A percentile compares a stretch with the other conserved stretches of the same genome.
phyloP scores from a whole-genome alignment of 2,797 vertebrate species.

The Xenentodon cancila region DNA sequence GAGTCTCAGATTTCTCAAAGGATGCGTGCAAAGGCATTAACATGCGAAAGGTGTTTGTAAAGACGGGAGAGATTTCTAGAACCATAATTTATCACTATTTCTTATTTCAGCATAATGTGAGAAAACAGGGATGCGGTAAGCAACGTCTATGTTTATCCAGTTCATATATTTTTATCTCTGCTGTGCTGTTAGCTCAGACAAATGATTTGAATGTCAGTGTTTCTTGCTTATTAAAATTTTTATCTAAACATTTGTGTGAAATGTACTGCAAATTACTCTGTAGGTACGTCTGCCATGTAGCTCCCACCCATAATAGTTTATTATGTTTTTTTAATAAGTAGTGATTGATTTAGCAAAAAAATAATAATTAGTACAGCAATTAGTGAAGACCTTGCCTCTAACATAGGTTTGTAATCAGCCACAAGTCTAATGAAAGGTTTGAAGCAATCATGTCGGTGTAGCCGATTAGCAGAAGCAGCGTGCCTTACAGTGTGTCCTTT shows the following conservation, averaged over 20 bases:
- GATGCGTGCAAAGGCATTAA: conserved; percentile 6
- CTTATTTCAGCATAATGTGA: conserved; percentile 18
- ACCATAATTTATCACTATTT: conserved; percentile 7
- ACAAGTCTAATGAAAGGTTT: conserved; percentile 52
- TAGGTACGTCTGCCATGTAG: conserved; percentile 8
- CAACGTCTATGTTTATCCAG: conserved; percentile 6
- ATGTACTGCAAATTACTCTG: conserved; percentile 9
- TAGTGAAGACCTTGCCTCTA: conserved; percentile 40
- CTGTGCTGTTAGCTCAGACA: neutral
- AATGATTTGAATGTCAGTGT: conserved; percentile 19
- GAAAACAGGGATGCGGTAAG: conserved; percentile 13
- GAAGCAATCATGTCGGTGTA: conserved; percentile 56
- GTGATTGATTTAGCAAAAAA: conserved; percentile 47
- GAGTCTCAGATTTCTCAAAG: conserved; percentile 9
- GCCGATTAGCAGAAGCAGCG: conserved; percentile 65
- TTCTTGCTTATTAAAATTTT: conserved; percentile 22
- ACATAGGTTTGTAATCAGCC: conserved; percentile 54
- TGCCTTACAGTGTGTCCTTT: conserved; percentile 69
- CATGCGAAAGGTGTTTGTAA: conserved; percentile 15
- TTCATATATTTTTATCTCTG: conserved; percentile 17
- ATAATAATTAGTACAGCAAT: conserved; percentile 59
- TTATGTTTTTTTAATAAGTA: conserved; percentile 33
- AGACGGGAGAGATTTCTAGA: conserved; percentile 21
- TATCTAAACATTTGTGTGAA: conserved; percentile 24
- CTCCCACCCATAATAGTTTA: conserved; percentile 8